Evolutionary conservation across 2,888 invertebrate genomes (phyloP).

Genomic region (Hoplodrina blanda): DNA sequence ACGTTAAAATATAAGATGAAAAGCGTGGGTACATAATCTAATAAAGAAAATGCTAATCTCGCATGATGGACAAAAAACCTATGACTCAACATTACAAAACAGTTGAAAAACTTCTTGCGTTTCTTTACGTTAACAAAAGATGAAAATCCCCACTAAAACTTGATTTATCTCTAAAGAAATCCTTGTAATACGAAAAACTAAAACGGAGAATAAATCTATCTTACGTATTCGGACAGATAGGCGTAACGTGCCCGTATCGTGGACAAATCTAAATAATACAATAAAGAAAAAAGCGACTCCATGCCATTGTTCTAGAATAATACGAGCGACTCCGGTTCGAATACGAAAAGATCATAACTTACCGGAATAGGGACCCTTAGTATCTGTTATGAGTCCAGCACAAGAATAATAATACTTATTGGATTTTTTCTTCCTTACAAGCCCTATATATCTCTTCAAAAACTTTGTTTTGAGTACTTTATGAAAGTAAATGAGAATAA

Average conservation of each 20-base stretch:
- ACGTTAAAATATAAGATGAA: neutral
- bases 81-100: neutral
- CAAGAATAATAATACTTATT: conserved; percentile 55
- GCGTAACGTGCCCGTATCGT: conserved; percentile 47
- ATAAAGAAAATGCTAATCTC: neutral
- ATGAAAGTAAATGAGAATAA: conserved; percentile 59
- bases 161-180: conserved; percentile 29
- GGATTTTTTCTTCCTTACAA: conserved; percentile 22
- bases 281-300: conserved; percentile 33
- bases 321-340: conserved; percentile 38
- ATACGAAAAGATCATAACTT: conserved; percentile 50
- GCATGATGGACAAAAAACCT: conserved; percentile 13
- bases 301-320: conserved; percentile 41
- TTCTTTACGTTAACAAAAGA: conserved; percentile 16
- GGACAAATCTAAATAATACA: conserved; percentile 52
- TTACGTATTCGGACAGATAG: conserved; percentile 49
- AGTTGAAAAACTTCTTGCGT: conserved; percentile 7
- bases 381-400: conserved; percentile 50
- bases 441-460: conserved; percentile 30
- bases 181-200: conserved; percentile 36
- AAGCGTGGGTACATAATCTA: neutral
- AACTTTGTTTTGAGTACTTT: conserved; percentile 55
- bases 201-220: conserved; percentile 47
- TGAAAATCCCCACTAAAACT: conserved; percentile 26
- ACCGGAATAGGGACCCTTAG: conserved; percentile 42